Evolutionary conservation across 2,113 vertebrate species (phyloP), one percentile per base, ranked within the genome.

Genomic region (Heterotis niloticus): DNA sequence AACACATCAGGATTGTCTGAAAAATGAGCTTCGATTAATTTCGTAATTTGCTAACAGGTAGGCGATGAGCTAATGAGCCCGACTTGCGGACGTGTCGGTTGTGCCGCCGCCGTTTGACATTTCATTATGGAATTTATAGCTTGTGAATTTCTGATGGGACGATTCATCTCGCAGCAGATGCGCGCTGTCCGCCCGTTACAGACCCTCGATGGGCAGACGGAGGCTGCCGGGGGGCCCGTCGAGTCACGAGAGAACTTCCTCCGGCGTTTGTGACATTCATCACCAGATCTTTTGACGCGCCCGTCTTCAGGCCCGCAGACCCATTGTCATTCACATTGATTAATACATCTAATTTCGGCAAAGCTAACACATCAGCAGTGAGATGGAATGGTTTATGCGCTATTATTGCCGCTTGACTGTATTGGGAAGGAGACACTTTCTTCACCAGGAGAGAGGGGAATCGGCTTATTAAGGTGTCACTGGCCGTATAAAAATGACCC

Each of bases 31-130:
- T 44, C 34, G 7, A 44, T 44, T 44, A 44, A 44, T 44, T 20
- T n/a, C 77, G 59, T 17, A 65, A 73, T 82, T 74, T 65, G 79
- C 57, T 65, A 78, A 54, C 83, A 83, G 83, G 82, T 81, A 84
- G 66, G 34, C 75, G 66, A 78, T 69, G 70, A 60, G 54, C 73
- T 82, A 84, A 83, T 75, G 75, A 81, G 82, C 75, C 26, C 64
- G 51, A 75, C 44, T 28, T 10, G 72, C 13, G 64, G 56, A 70
- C 65, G 64, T 28, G 69, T 57, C 9, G 66, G 52, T 54, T 7
- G 29, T 65, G 75, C 73, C 73, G 79, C 80, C 81, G 79, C 81
- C 79, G 67, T 13, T 18, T 75, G 83, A 83, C 73, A 28, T 78
- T 80, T 82, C 80, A 70, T 78, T 82, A 34, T 75, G 78, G 78